A percentile compares a stretch with the other conserved stretches of the same genome.
Evolutionary conservation across 2,888 invertebrate species (phyloP).

Genomic region (Polydrusus pterygomalis): DNA sequence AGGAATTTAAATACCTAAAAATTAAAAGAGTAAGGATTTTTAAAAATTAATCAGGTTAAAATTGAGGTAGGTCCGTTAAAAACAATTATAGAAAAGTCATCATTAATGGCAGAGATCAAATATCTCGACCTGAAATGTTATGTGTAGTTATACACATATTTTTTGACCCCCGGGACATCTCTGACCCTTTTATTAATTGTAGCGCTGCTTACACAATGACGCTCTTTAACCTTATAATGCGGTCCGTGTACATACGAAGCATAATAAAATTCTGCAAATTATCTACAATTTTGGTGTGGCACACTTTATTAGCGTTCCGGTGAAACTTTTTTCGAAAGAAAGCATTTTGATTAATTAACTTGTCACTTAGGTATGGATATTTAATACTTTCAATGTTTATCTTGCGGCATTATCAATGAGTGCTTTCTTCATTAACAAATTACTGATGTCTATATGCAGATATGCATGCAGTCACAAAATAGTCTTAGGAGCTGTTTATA

Average conservation of each 20-base stretch:
- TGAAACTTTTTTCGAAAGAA: constrained; percentile 29
- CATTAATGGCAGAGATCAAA: constrained; percentile 48
- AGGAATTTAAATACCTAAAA: background rate
- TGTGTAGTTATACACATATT: constrained; percentile 50
- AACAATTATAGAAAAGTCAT: constrained; percentile 52
- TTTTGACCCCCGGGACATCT: constrained; percentile 51
- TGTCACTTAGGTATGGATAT: background rate
- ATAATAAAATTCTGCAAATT: constrained; percentile 34
- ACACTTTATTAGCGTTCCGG: constrained; percentile 16
- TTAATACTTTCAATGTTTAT: constrained; percentile 14
- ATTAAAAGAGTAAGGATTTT: background rate
- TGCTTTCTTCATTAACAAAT: background rate
- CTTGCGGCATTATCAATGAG: background rate
- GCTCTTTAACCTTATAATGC: constrained; percentile 45
- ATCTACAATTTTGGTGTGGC: constrained; percentile 20
- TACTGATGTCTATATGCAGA: background rate
- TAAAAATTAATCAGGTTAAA: background rate
- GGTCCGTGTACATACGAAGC: constrained; percentile 8
- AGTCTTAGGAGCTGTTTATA: too few species aligned
- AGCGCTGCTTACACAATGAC: constrained; percentile 47
- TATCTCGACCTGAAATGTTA: constrained; percentile 37
- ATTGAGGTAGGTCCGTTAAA: constrained; percentile 46
- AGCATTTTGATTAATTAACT: constrained; percentile 31
- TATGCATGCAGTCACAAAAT: too few species aligned
- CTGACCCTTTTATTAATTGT: constrained; percentile 52